These are phyloP conservation scores for Megathymus violae DNA, from an alignment of 1,140 invertebrate species.

Conservation along the genomic window DNA sequence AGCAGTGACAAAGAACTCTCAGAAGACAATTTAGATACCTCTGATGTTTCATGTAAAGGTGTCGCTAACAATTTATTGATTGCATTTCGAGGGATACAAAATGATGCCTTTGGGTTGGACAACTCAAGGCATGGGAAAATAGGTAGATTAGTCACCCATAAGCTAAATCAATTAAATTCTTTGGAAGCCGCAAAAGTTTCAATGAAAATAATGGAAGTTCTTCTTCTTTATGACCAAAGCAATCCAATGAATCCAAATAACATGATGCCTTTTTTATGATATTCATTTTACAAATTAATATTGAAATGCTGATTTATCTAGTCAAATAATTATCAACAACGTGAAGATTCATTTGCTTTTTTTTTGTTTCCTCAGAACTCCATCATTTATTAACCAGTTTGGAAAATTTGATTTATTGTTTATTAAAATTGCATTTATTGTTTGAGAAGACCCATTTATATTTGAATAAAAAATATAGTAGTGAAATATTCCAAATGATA, in stretches of 20 bases:
- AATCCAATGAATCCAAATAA: conserved; percentile 72
- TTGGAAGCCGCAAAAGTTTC: conserved; percentile 60
- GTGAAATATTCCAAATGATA: too few relatives aligned
- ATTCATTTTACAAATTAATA: too few relatives aligned
- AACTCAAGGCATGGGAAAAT: conserved; percentile 58
- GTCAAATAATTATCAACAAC: too few relatives aligned
- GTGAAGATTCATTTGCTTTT: too few relatives aligned
- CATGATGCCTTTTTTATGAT: conserved; percentile 7
- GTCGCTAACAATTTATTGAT: conserved; percentile 58
- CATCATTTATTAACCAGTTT: too few relatives aligned
- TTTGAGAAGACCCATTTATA: too few relatives aligned
- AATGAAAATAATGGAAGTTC: conserved; percentile 65
- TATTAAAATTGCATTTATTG: too few relatives aligned
- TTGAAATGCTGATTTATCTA: too few relatives aligned
- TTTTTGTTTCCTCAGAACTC: too few relatives aligned
- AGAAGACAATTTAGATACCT: conserved; percentile 34
- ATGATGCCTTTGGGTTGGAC: conserved; percentile 62
- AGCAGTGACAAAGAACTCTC: conserved; percentile 38
- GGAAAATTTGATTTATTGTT: too few relatives aligned
- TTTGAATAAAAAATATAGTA: too few relatives aligned
- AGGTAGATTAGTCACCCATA: conserved; percentile 55
- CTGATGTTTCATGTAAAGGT: conserved; percentile 46
- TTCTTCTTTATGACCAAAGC: conserved; percentile 63
- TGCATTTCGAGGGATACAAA: conserved; percentile 63
- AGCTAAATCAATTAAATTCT: conserved; percentile 61